A percentile compares a stretch with the other conserved stretches of the same genome.
Conservation (phyloP, 2,888 invertebrate genomes). For the Caenorhabditis afra region DNA sequence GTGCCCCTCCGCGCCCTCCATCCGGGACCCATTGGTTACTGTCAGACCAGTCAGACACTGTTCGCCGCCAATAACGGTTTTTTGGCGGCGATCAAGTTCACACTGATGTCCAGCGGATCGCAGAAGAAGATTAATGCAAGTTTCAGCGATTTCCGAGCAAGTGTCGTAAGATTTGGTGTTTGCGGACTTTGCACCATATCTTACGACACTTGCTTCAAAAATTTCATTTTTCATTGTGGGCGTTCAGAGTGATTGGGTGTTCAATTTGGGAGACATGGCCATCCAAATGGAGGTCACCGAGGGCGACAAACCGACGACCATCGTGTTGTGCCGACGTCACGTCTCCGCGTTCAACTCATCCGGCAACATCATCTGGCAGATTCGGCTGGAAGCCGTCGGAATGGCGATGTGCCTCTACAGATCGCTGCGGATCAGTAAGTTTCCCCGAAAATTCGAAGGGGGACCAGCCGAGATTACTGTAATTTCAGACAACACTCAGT, state of each 20-base stretch:
- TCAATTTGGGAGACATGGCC: slow-evolving; percentile 65
- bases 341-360: slow-evolving; percentile 48
- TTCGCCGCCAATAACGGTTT: slow-evolving; percentile 57
- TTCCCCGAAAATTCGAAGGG: background rate
- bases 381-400: slow-evolving; percentile 65
- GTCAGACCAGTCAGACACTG: slow-evolving; percentile 45
- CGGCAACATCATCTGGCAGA: slow-evolving; percentile 59
- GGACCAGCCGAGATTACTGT: too few species aligned
- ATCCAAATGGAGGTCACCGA: slow-evolving; percentile 57
- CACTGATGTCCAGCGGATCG: slow-evolving; percentile 55
- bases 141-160: background rate
- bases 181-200: slow-evolving; percentile 8
- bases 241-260: slow-evolving; percentile 65
- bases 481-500: slow-evolving; percentile 41
- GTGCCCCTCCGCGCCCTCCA: slow-evolving; percentile 59
- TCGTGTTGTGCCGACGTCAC: slow-evolving; percentile 65
- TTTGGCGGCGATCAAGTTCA: slow-evolving; percentile 60
- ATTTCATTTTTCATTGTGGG: background rate
- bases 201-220: slow-evolving; percentile 2
- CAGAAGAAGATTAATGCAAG: slow-evolving; percentile 62
- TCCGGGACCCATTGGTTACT: slow-evolving; percentile 66
- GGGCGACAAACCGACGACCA: slow-evolving; percentile 39
- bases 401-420: slow-evolving; percentile 52
- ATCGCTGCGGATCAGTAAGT: slow-evolving; percentile 30
- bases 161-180: background rate